These are phyloP conservation scores for Crotalus helleri DNA, from an alignment of 2,113 vertebrate species.

Conservation along the genomic window DNA sequence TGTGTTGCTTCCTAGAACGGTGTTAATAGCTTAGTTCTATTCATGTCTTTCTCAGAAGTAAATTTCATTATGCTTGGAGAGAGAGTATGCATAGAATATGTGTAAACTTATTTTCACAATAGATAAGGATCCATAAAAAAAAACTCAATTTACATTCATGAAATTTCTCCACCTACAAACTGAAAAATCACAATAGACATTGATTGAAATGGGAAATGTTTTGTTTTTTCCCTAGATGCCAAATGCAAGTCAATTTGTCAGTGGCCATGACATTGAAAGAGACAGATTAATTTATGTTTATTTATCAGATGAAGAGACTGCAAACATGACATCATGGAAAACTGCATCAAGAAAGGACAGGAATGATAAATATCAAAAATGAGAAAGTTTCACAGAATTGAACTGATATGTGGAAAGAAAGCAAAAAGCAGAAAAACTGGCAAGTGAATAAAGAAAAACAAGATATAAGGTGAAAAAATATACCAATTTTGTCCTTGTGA, in stretches of 20 bases:
- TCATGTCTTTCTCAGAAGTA: background rate
- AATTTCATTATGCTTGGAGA: background rate
- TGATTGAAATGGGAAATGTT: background rate
- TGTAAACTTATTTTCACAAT: background rate
- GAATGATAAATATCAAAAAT: constrained; percentile 24
- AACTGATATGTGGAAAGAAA: background rate
- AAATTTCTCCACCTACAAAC: background rate
- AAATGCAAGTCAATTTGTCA: constrained; percentile 12
- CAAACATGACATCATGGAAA: constrained; percentile 27
- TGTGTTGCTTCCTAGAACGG: background rate
- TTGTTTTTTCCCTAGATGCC: background rate
- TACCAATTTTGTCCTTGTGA: background rate
- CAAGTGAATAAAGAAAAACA: background rate
- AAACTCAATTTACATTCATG: background rate
- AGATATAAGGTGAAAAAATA: background rate
- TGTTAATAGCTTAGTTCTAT: background rate
- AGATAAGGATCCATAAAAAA: background rate
- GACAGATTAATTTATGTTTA: constrained; percentile 13
- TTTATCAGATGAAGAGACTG: constrained; percentile 5
- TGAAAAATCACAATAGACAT: background rate
- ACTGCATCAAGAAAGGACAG: constrained; percentile 7
- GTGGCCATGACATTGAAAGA: constrained; percentile 5
- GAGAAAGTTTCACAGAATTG: constrained; percentile 10
- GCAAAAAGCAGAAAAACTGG: background rate
- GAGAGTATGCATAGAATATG: background rate